A percentile compares a stretch with the other conserved stretches of the same genome.
Evolutionary conservation across 2,888 invertebrate genomes (phyloP).

Genomic region (Drosophila pegasa): DNA sequence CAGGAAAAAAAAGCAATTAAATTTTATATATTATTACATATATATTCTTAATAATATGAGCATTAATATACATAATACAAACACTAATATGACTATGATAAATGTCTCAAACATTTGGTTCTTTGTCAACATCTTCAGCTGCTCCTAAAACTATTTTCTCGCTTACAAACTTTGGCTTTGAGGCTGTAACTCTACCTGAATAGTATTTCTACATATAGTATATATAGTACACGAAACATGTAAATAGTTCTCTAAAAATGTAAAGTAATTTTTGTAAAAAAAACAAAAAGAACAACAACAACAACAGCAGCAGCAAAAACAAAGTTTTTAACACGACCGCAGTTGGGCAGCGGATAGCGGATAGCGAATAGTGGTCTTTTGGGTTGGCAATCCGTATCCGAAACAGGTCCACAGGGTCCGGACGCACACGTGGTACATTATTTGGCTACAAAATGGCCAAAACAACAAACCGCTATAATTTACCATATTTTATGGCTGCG

Average conservation of each 20-base stretch:
- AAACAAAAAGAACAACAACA: not conserved
- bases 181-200: not conserved
- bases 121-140: too few relatives aligned
- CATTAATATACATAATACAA: too few relatives aligned
- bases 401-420: slow-evolving; percentile 70
- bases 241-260: slow-evolving; percentile 20
- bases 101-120: not conserved
- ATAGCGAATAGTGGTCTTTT: slow-evolving; percentile 48
- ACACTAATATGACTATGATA: not conserved
- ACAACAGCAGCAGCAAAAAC: not conserved
- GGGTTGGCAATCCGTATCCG: slow-evolving; percentile 44
- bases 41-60: too few relatives aligned
- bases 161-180: not conserved
- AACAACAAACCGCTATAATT: slow-evolving; percentile 84
- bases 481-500: slow-evolving; percentile 84
- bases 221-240: not conserved
- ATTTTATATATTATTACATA: too few relatives aligned
- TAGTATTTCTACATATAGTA: not conserved
- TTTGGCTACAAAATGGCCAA: slow-evolving; percentile 84
- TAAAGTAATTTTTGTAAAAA: slow-evolving; percentile 22
- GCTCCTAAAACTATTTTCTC: too few relatives aligned
- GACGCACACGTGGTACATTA: slow-evolving; percentile 82
- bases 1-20: too few relatives aligned
- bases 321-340: slow-evolving; percentile 58
- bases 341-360: slow-evolving; percentile 24